phyloP scores from a whole-genome alignment of 2,797 vertebrate species.

The Gymnopithys bicolor region DNA sequence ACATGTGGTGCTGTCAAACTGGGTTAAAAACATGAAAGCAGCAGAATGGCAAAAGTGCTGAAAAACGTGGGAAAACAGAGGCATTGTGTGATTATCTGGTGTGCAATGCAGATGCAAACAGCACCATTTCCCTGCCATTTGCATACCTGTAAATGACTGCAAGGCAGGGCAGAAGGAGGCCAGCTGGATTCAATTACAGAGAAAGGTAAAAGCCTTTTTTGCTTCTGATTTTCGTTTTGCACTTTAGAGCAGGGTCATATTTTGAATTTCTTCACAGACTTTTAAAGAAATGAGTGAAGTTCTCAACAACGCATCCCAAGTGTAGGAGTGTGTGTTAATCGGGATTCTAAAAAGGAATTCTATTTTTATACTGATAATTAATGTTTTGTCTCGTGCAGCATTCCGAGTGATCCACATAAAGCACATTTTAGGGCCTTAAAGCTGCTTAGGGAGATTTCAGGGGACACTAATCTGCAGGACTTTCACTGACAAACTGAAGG shows the following conservation, averaged over 20 bases:
- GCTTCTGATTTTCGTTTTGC: background rate
- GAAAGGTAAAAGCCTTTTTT: slow-evolving; percentile 44
- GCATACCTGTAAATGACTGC: slow-evolving; percentile 37
- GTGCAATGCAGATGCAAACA: background rate
- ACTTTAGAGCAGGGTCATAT: background rate
- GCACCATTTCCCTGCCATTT: background rate
- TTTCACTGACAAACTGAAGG: background rate
- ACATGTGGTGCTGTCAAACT: background rate
- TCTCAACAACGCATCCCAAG: background rate
- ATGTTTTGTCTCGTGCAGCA: background rate
- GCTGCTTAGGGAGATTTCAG: slow-evolving; percentile 45
- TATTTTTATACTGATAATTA: slow-evolving; percentile 28
- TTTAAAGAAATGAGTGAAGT: background rate
- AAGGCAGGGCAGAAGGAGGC: slow-evolving; percentile 24
- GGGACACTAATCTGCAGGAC: slow-evolving; percentile 10
- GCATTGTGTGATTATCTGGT: background rate
- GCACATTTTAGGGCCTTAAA: slow-evolving; percentile 5
- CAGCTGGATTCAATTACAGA: slow-evolving; percentile 18
- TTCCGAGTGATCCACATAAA: slow-evolving; percentile 12
- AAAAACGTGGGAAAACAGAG: background rate
- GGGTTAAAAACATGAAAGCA: background rate
- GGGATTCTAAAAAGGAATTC: background rate
- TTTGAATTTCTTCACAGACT: background rate
- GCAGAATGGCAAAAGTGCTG: background rate
- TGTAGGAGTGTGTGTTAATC: fast-evolving